A percentile compares a stretch with the other conserved stretches of the same genome.
Evolutionary conservation across 1,140 invertebrate species (phyloP).

Genomic region (Meloidogyne chitwoodi): DNA sequence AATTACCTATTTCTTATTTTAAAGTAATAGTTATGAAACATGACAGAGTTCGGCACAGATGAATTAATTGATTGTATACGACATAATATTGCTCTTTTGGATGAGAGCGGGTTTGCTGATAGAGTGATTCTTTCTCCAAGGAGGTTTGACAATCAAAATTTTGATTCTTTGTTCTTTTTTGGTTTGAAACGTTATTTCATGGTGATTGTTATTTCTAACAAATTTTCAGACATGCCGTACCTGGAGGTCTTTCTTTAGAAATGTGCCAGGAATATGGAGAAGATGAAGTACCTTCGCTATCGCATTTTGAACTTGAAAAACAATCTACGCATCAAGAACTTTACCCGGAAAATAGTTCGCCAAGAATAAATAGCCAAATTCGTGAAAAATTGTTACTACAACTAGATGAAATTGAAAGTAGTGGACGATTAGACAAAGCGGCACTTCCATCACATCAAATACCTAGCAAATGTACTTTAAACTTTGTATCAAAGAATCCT

Average conservation of each 20-base stretch:
- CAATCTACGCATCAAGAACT: background rate
- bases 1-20: background rate
- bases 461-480: background rate
- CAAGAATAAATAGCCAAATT: background rate
- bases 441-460: background rate
- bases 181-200: background rate
- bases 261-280: background rate
- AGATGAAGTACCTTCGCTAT: background rate
- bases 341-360: background rate
- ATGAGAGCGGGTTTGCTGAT: background rate
- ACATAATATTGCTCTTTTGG: slow-evolving; percentile 3
- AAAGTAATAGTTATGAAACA: background rate
- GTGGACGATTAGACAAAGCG: background rate
- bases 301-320: background rate
- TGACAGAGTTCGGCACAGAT: background rate
- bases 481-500: background rate
- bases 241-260: slow-evolving; percentile 8
- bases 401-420: background rate
- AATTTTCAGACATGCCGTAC: background rate
- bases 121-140: background rate
- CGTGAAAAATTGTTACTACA: background rate
- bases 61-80: slow-evolving; percentile 20
- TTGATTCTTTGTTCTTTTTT: background rate
- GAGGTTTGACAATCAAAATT: background rate
- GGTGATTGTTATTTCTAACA: background rate